Evolutionary conservation across 37 sponge, comb jelly and placozoan genomes (phyloP).

Genomic region (Petrosia ficiformis): DNA sequence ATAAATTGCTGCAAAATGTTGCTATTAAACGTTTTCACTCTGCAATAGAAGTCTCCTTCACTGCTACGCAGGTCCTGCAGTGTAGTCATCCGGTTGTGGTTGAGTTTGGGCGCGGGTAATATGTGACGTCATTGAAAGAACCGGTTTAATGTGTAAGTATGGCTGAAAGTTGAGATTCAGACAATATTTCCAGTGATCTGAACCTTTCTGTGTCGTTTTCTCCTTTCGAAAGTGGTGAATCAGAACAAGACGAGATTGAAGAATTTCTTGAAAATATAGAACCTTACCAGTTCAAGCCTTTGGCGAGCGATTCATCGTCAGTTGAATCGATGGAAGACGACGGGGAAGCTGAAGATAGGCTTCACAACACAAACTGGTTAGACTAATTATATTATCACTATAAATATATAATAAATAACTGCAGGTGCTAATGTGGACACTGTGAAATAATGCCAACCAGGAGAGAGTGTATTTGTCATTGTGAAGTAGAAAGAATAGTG

Average conservation of each 20-base stretch:
- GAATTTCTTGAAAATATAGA: neutral
- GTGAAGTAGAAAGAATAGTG: slow-evolving; percentile 20
- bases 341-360: slow-evolving; percentile 3
- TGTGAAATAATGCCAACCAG: slow-evolving; percentile 26
- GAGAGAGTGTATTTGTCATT: slow-evolving; percentile 31
- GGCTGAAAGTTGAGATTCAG: neutral
- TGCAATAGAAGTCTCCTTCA: no score
- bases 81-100: no score
- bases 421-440: slow-evolving; percentile 40
- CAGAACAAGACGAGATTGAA: neutral
- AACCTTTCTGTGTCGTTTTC: no score
- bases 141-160: neutral
- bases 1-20: no score
- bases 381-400: neutral
- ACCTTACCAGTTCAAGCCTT: slow-evolving; percentile 27
- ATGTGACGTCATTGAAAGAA: neutral
- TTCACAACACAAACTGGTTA: slow-evolving; percentile 27
- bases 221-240: no score
- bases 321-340: slow-evolving; percentile 3
- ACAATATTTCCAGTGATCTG: neutral
- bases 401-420: neutral
- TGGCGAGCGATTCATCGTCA: neutral
- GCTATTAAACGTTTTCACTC: no score
- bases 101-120: neutral
- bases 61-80: no score